Evolutionary conservation across 2,797 vertebrate genomes (phyloP), one percentile per base, ranked within the genome.

Genomic region (Delichon dasypus): DNA sequence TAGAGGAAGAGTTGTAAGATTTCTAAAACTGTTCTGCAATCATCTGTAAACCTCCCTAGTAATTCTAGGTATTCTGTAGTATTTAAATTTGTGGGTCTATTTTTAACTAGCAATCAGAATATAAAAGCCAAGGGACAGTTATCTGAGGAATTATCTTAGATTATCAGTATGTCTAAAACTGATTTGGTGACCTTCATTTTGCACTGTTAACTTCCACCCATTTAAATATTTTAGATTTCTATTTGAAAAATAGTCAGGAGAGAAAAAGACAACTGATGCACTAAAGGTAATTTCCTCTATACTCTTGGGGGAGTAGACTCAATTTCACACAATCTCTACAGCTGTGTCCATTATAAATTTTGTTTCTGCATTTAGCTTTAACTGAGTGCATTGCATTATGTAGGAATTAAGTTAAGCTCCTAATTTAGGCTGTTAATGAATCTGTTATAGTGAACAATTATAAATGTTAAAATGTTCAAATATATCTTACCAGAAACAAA

Each of bases 311-410:
- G 10, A 38, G 36, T 30, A 66, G 30, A 13, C 16, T 84, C 10
- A 15, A 32, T 77, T 86, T 90, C 40, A 83, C 10, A 45, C 34
- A 79, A n/a, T 12, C 6, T 70, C n/a, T 86, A 54, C 53, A 85
- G 60, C 0, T 60, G 10, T 0, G 0, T 16, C 5, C 9, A 23
- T 48, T 51, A 36, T 48, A 44, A 90, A 82, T 67, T 79, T 47
- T 90, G 26, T 50, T 90, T 61, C 74, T 74, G 36, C 9, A 67
- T 64, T 80, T 71, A 67, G 25, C 21, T 71, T 85, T 80, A 70
- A 70, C 17, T 32, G 13, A 42, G 22, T 83, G 51, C 30, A 78
- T 48, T 79, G 9, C 4, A 5, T 66, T 74, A 76, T n/a, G 44
- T 19, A 74, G 30, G 50, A 55, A 66, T 74, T 78, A 40, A 58